A percentile compares a stretch with the other conserved stretches of the same genome.
These are phyloP conservation scores for Plecotus auritus DNA, from an alignment of 2,113 vertebrate species.

Conservation along the genomic window DNA sequence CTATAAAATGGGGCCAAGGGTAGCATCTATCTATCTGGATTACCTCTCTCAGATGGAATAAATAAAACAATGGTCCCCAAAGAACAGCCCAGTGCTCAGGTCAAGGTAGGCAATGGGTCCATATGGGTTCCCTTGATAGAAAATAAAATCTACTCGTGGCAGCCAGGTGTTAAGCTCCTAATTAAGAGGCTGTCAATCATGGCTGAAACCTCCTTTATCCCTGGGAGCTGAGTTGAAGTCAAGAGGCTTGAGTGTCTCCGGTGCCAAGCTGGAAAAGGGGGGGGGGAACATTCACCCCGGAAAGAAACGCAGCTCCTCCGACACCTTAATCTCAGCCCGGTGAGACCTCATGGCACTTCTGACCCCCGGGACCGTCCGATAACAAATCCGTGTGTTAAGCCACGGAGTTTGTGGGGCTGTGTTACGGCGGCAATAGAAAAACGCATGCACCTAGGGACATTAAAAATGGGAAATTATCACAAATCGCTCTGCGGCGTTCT, in stretches of 20 bases:
- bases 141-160: not conserved
- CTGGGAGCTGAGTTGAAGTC: not conserved
- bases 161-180: not conserved
- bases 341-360: rapidly evolving
- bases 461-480: constrained; percentile 72
- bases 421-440: not conserved
- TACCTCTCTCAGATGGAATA: not conserved
- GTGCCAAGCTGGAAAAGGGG: not conserved
- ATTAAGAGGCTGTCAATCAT: not conserved
- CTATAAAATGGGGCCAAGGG: not conserved
- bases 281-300: not conserved
- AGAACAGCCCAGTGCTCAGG: not conserved
- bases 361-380: not conserved
- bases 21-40: rapidly evolving
- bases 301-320: not conserved
- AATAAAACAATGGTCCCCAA: not conserved
- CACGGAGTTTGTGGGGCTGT: not conserved
- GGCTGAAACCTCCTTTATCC: not conserved
- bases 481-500: constrained; percentile 66
- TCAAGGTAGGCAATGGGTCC: too few species aligned
- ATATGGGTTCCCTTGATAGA: not conserved
- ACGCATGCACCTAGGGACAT: constrained; percentile 38
- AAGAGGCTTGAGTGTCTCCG: not conserved
- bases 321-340: not conserved
- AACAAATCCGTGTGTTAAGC: not conserved